Evolutionary conservation across 1,140 invertebrate genomes (phyloP).

Genomic region (Ceratina japonica): DNA sequence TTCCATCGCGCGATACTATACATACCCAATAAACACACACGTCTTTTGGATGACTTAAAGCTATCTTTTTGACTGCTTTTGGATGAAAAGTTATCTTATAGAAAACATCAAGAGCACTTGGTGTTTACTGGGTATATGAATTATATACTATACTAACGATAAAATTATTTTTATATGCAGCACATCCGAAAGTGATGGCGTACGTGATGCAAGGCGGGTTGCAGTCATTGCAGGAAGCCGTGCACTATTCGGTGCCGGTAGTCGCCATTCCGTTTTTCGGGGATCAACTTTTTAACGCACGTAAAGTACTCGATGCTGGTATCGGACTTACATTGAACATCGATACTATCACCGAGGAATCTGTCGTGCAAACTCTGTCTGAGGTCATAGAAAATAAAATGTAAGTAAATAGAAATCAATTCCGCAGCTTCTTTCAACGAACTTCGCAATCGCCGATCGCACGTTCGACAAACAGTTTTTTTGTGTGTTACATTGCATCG

Average conservation of each 20-base stretch:
- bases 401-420: conserved; percentile 56
- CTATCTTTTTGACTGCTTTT: too few species aligned
- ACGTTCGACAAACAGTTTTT: neutral
- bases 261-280: conserved; percentile 80
- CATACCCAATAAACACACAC: too few species aligned
- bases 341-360: conserved; percentile 67
- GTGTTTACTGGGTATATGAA: too few species aligned
- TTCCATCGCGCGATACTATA: conserved; percentile 16
- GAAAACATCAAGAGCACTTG: too few species aligned
- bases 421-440: too few species aligned
- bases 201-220: conserved; percentile 83
- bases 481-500: neutral
- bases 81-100: too few species aligned
- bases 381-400: conserved; percentile 70
- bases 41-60: too few species aligned
- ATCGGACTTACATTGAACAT: conserved; percentile 71
- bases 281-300: conserved; percentile 77
- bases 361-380: conserved; percentile 59
- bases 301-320: conserved; percentile 70
- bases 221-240: conserved; percentile 80
- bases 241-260: conserved; percentile 80
- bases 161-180: conserved; percentile 67
- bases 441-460: too few species aligned
- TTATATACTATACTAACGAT: neutral
- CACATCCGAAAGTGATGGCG: conserved; percentile 77